phyloP scores from a whole-genome alignment of 2,113 vertebrate species.

The Pristiophorus japonicus region DNA sequence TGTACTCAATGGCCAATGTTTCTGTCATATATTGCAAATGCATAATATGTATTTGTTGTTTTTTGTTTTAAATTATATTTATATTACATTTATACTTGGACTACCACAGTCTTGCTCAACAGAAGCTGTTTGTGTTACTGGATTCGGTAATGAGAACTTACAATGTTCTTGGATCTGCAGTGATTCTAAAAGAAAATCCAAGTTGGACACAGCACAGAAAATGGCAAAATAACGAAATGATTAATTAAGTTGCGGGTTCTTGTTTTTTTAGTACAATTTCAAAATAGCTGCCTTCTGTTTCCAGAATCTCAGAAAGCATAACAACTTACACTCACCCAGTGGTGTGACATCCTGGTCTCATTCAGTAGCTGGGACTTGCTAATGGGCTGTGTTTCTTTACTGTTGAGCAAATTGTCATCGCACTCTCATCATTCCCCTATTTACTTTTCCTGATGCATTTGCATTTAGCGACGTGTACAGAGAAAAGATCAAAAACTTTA shows the following conservation, averaged over 20 bases:
- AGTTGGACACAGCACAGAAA: neutral
- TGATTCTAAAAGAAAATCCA: neutral
- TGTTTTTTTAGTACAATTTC: neutral
- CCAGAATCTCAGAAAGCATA: neutral
- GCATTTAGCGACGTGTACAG: neutral
- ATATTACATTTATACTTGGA: neutral
- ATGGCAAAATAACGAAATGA: neutral
- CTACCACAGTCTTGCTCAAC: neutral
- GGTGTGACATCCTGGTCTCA: neutral
- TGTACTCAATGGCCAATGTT: neutral
- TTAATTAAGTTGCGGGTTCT: neutral
- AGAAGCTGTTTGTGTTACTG: neutral
- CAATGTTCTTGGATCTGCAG: neutral
- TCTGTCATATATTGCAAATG: neutral
- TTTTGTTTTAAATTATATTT: neutral
- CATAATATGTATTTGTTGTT: neutral
- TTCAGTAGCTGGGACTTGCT: neutral
- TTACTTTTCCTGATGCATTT: neutral
- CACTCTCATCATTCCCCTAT: neutral
- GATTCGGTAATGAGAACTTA: neutral
- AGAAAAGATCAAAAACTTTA: neutral
- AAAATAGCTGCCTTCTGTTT: constrained; percentile 19
- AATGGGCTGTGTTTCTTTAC: neutral
- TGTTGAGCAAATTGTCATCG: neutral
- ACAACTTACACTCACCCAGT: neutral